Conservation (phyloP, 1,140 invertebrate species). For the Popillia japonica region DNA sequence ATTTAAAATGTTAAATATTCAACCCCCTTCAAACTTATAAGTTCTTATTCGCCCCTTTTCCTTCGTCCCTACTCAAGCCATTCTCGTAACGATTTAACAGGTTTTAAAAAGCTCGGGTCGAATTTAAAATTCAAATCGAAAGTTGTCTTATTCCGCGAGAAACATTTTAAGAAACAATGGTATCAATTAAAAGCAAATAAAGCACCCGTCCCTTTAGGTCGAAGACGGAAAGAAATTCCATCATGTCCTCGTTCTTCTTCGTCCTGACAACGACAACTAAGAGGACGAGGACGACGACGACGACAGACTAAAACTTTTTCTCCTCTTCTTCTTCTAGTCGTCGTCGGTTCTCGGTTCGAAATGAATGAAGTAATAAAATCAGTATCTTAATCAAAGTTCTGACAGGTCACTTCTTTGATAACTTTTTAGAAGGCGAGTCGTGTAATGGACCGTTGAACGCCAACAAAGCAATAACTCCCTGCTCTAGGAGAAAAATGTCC, state of each 20-base stretch:
- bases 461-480: conserved; percentile 43
- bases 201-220: background rate
- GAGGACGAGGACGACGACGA: background rate
- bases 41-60: background rate
- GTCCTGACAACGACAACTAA: background rate
- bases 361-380: conserved; percentile 35
- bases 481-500: conserved; percentile 41
- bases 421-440: conserved; percentile 45
- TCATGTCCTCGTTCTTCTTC: background rate
- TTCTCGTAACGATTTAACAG: background rate
- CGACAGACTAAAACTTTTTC: conserved; percentile 13
- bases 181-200: conserved; percentile 35
- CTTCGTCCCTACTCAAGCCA: background rate
- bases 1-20: background rate
- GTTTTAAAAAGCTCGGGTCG: background rate
- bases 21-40: background rate
- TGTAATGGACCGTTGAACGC: conserved; percentile 46
- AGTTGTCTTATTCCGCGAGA: background rate
- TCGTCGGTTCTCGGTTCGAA: conserved; percentile 5
- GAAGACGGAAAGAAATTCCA: background rate
- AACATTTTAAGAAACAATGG: conserved; percentile 30
- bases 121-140: conserved; percentile 24
- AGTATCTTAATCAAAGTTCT: conserved; percentile 35
- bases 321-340: background rate
- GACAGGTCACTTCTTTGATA: conserved; percentile 39